Evolutionary conservation across 2,888 invertebrate genomes (phyloP), one percentile per base, ranked within the genome.

Genomic region (Sesamia inferens): DNA sequence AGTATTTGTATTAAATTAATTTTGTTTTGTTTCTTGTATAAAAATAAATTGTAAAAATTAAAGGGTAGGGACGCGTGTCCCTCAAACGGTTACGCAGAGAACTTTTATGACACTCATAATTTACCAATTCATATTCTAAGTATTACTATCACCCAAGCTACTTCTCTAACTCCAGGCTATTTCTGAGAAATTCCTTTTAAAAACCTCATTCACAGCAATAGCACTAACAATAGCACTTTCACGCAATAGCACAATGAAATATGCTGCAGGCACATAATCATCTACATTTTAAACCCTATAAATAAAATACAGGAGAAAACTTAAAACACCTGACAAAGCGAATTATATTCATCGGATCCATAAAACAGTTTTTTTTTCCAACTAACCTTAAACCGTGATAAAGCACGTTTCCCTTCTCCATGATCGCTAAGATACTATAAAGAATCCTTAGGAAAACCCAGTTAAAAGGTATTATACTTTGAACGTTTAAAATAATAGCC

Each of bases 341-440:
- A 77, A 48, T 62, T 82, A 58, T 44, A 51, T 22, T 7, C 13
- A 51, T 6, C 31, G 4, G 61, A 44, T 51, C n/a, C n/a, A 31
- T 31, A 31, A 3, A 31, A 1, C 3, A 31, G 31, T 2, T 31
- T 59, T 76, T 81, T 75, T 74, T 48, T 47, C 57, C 13, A 71
- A 57, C 72, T 65, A 65, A 62, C 61, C 54, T 62, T 51, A 69
- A 83, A 75, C 74, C 39, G 75, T 39, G 85, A 85, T 85, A 85
- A 75, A 76, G 77, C 85, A 85, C 85, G 85, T 82, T 73, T 51
- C 55, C 42, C 19, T 48, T 62, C 58, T 57, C 62, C 24, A 42
- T 63, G 79, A 74, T 61, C 62, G 31, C 39, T 16, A n/a, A 76
- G 84, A 84, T 68, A 73, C 68, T 75, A 47, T 51, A 61, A 61